Conservation (phyloP, 2,888 invertebrate genomes). For the Phyllotreta cruciferae region DNA sequence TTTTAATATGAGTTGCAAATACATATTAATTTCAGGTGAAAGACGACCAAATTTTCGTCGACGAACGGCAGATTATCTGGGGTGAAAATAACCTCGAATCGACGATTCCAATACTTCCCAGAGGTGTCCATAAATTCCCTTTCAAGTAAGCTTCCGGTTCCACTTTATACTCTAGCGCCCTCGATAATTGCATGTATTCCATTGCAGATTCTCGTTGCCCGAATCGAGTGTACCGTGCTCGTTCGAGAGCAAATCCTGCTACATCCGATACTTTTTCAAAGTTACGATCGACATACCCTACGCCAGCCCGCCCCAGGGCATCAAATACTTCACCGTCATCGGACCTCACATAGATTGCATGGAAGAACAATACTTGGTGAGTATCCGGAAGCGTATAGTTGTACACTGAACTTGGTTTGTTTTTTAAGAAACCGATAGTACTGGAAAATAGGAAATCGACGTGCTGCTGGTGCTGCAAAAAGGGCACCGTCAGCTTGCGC, state of each 20-base stretch:
- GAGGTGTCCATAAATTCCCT: conserved; percentile 75
- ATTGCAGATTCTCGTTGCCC: conserved; percentile 69
- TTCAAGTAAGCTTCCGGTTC: conserved; percentile 56
- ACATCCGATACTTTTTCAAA: conserved; percentile 76
- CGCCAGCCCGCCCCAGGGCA: conserved; percentile 78
- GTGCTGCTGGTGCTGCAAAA: conserved; percentile 77
- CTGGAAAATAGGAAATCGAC: conserved; percentile 69
- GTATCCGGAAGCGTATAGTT: conserved; percentile 39
- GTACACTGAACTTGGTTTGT: conserved; percentile 4
- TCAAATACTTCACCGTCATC: conserved; percentile 80
- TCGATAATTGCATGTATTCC: background rate
- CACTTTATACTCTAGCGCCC: no score
- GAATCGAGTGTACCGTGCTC: conserved; percentile 78
- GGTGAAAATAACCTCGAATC: conserved; percentile 73
- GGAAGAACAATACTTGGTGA: conserved; percentile 79
- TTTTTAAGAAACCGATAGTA: conserved; percentile 68
- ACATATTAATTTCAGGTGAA: conserved; percentile 61
- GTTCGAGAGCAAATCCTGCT: conserved; percentile 77
- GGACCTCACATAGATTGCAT: conserved; percentile 82
- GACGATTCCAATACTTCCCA: conserved; percentile 71
- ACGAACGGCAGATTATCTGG: conserved; percentile 75
- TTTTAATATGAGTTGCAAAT: no score
- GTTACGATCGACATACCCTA: conserved; percentile 78
- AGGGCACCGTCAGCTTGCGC: conserved; percentile 71
- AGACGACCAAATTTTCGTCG: conserved; percentile 79